Conservation (phyloP, 2,888 invertebrate genomes). For the Eupithecia exiguata region DNA sequence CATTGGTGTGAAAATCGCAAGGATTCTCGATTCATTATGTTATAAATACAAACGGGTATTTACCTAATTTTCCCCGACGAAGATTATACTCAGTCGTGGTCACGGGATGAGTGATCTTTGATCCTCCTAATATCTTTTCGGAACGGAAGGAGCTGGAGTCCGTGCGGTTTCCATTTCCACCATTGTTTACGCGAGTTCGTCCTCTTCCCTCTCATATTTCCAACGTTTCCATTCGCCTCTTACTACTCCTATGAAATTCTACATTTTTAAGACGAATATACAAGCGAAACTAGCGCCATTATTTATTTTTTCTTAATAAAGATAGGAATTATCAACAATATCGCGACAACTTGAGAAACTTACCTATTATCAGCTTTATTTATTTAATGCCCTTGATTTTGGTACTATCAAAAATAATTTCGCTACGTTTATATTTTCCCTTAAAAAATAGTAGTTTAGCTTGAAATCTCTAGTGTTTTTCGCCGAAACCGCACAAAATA, state of each 20-base stretch:
- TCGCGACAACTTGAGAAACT: background rate
- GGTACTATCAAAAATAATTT: background rate
- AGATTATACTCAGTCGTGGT: no score
- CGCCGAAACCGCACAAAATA: background rate
- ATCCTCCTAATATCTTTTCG: background rate
- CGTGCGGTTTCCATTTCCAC: no score
- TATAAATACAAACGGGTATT: no score
- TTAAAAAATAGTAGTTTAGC: background rate
- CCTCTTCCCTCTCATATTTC: background rate
- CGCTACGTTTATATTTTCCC: background rate
- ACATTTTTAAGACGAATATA: background rate
- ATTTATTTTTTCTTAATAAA: background rate
- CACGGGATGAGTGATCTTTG: no score
- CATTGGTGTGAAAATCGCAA: background rate
- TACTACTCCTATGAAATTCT: background rate
- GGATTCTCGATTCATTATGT: background rate
- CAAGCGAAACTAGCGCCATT: background rate
- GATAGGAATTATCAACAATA: background rate
- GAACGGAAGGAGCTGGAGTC: background rate
- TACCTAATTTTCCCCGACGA: no score
- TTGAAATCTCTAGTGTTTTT: no score
- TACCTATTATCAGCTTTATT: background rate
- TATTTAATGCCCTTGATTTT: background rate
- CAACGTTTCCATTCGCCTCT: background rate
- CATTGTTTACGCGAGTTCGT: background rate